phyloP scores from a whole-genome alignment of 1,140 invertebrate species.

The Venturia canescens region DNA sequence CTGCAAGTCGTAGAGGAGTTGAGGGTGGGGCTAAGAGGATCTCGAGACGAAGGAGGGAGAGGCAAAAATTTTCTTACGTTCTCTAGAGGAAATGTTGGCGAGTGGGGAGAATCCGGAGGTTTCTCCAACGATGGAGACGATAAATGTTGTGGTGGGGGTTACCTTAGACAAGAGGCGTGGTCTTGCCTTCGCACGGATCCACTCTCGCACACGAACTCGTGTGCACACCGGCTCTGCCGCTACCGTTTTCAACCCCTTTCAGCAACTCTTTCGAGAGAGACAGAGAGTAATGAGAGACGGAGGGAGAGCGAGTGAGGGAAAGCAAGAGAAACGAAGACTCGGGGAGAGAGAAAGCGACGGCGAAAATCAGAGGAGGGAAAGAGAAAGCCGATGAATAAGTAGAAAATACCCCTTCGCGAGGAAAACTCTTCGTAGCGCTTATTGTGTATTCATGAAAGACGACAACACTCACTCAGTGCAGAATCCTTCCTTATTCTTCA shows the following conservation, averaged over 20 bases:
- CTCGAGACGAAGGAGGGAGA: conserved; percentile 56
- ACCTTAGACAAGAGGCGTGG: conserved; percentile 78
- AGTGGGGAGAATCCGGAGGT: conserved; percentile 36
- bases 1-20: not conserved
- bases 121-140: conserved; percentile 45
- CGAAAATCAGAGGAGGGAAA: too few species aligned
- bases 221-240: conserved; percentile 15
- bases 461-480: conserved; percentile 41
- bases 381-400: not conserved
- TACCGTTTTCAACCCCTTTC: conserved; percentile 32
- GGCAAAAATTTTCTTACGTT: conserved; percentile 75
- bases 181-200: conserved; percentile 52
- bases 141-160: conserved; percentile 62
- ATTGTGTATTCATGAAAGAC: conserved; percentile 33
- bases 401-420: conserved; percentile 14
- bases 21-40: conserved; percentile 55
- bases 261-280: conserved; percentile 31
- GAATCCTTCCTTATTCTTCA: conserved; percentile 42
- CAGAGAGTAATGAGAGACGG: not conserved
- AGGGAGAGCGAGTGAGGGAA: not conserved
- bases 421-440: conserved; percentile 3
- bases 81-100: conserved; percentile 58
- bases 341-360: too few species aligned
- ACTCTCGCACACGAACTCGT: conserved; percentile 36
- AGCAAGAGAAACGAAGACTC: too few species aligned